Conservation (phyloP, 2,888 invertebrate species). For the Dryomyza anilis region DNA sequence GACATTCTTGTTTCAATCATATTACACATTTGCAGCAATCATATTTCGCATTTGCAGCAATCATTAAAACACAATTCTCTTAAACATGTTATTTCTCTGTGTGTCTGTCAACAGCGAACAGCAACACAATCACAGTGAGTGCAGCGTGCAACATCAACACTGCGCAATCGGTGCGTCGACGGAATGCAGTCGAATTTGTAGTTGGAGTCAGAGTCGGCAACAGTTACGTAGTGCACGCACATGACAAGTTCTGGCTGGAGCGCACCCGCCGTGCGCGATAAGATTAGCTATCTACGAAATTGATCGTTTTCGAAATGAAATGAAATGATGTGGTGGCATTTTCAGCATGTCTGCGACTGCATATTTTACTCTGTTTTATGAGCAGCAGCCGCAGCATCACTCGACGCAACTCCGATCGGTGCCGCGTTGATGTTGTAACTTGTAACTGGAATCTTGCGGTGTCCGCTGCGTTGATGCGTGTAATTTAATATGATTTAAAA, state of each 20-base stretch:
- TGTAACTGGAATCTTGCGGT: constrained; percentile 44
- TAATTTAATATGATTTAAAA: constrained; percentile 52
- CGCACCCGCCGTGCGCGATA: constrained; percentile 41
- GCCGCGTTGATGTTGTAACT: constrained; percentile 20
- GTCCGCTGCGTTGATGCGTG: constrained; percentile 49
- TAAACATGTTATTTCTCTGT: too few relatives aligned
- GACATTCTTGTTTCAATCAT: too few relatives aligned
- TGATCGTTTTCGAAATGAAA: constrained; percentile 58
- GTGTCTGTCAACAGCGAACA: too few relatives aligned
- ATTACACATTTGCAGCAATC: too few relatives aligned
- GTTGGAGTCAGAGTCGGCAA: too few relatives aligned
- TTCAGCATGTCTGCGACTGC: constrained; percentile 55
- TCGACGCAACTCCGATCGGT: neutral
- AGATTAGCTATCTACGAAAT: constrained; percentile 52
- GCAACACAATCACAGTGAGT: too few relatives aligned
- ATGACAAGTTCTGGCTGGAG: constrained; percentile 41
- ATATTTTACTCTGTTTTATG: constrained; percentile 48
- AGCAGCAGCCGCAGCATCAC: neutral
- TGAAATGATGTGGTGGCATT: constrained; percentile 54
- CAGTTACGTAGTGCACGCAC: constrained; percentile 16
- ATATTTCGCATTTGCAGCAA: too few relatives aligned
- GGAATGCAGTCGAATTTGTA: too few relatives aligned
- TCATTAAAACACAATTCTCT: too few relatives aligned
- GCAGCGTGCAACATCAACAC: constrained; percentile 12
- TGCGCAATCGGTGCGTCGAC: neutral